Conservation (phyloP, 2,888 invertebrate genomes). For the Blera fallax region DNA sequence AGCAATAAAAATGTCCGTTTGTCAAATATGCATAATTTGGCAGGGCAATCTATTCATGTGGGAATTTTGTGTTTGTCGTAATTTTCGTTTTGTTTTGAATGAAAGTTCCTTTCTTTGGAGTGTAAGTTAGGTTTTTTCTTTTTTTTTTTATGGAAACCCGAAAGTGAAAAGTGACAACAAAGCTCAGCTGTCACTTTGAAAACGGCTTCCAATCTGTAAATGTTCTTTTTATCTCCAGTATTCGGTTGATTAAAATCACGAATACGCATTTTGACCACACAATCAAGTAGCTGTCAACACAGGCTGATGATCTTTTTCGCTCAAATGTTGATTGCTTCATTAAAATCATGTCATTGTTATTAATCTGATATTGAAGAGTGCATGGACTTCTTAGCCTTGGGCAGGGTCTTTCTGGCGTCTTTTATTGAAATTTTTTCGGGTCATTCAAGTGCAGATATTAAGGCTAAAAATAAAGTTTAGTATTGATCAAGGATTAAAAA, state of each 20-base stretch:
- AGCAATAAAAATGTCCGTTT: constrained; percentile 31
- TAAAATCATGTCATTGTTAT: constrained; percentile 18
- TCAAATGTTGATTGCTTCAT: constrained; percentile 9
- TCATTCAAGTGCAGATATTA: not conserved
- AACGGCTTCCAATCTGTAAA: not conserved
- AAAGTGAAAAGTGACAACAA: constrained; percentile 5
- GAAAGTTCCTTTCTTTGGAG: constrained; percentile 27
- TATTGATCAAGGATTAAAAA: too few species aligned
- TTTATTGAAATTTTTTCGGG: not conserved
- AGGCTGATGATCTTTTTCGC: not conserved
- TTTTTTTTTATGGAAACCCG: not conserved
- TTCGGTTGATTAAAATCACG: not conserved
- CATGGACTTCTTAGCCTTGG: constrained; percentile 12
- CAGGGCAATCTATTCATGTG: not conserved
- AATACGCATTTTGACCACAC: constrained; percentile 6
- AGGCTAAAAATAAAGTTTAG: not conserved
- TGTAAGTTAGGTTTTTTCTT: not conserved
- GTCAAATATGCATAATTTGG: constrained; percentile 41
- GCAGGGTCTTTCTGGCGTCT: not conserved
- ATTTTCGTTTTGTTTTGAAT: not conserved
- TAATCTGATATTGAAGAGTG: constrained; percentile 34
- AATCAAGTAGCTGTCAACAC: constrained; percentile 20
- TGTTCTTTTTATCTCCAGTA: not conserved
- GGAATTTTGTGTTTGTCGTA: not conserved
- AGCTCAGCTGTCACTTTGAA: constrained; percentile 41